Evolutionary conservation across 2,888 invertebrate genomes (phyloP).

Genomic region (Zele albiditarsus): DNA sequence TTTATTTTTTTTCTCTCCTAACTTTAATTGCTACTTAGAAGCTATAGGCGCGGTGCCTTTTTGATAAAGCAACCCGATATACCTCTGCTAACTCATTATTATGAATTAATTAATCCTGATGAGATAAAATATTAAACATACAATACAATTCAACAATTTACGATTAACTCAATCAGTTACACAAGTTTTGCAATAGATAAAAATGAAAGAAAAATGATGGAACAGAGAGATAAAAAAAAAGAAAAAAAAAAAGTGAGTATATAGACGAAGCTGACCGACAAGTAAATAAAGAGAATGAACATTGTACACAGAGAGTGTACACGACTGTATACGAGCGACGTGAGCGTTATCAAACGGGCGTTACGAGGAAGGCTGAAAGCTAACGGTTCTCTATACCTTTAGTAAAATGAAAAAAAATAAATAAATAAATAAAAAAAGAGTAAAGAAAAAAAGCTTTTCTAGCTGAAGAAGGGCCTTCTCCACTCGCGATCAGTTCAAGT

Average conservation of each 20-base stretch:
- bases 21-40: constrained; percentile 41
- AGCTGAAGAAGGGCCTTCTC: constrained; percentile 40
- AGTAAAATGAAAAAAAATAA: constrained; percentile 49
- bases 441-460: constrained; percentile 36
- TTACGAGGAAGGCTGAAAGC: constrained; percentile 50
- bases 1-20: background rate
- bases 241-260: constrained; percentile 16
- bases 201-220: constrained; percentile 6
- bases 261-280: constrained; percentile 50
- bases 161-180: background rate
- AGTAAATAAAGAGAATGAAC: constrained; percentile 9
- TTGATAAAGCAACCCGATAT: constrained; percentile 15
- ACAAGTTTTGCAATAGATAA: constrained; percentile 5
- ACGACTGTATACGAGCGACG: background rate
- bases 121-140: background rate
- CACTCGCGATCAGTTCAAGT: constrained; percentile 23
- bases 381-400: constrained; percentile 60
- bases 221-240: background rate
- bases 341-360: constrained; percentile 51
- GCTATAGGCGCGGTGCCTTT: constrained; percentile 11
- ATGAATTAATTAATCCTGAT: constrained; percentile 32
- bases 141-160: background rate
- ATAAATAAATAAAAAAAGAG: constrained; percentile 19
- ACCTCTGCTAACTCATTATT: constrained; percentile 23
- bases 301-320: constrained; percentile 1